phyloP scores from a whole-genome alignment of 1,140 invertebrate genomes.

The Drosophila jambulina region DNA sequence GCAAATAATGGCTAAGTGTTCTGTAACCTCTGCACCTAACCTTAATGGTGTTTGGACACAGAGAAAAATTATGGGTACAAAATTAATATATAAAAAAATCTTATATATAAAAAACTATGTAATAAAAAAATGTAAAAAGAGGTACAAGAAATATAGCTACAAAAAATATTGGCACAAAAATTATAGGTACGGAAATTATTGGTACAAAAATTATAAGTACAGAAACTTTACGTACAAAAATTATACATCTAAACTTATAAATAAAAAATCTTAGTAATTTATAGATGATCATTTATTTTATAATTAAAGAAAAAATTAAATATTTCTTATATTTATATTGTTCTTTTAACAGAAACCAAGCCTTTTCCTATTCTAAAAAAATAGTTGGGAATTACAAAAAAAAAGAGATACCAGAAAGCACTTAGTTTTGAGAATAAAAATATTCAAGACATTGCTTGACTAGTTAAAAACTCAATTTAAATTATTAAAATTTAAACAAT shows the following conservation, averaged over 20 bases:
- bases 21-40: background rate
- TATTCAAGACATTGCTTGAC: background rate
- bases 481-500: background rate
- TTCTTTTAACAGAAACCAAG: background rate
- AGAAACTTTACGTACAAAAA: background rate
- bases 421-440: too few species aligned
- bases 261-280: too few species aligned
- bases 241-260: too few species aligned
- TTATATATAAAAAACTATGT: too few species aligned
- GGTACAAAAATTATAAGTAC: background rate
- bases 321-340: too few species aligned
- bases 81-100: background rate
- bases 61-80: background rate
- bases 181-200: background rate
- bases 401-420: too few species aligned
- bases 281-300: too few species aligned
- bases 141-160: too few species aligned
- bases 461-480: background rate
- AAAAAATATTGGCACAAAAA: background rate
- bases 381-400: background rate
- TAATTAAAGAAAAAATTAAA: too few species aligned
- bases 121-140: too few species aligned
- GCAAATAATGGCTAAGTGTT: slow-evolving; percentile 74
- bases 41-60: background rate
- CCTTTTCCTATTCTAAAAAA: background rate